Base-by-base conservation (phyloP, 2,113 vertebrate genomes). In the Conger conger region DNA sequence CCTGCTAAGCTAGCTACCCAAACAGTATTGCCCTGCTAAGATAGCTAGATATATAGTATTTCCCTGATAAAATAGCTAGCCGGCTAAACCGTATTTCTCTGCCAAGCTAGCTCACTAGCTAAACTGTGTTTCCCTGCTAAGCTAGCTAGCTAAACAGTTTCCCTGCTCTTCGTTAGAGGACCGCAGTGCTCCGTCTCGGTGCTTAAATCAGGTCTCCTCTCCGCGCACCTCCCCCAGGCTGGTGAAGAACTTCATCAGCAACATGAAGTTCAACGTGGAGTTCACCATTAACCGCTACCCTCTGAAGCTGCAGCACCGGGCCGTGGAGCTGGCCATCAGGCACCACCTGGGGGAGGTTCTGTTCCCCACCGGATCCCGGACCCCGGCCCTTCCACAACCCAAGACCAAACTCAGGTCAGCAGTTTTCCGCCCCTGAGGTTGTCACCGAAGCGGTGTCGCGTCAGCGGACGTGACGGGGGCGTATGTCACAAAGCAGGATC, bases 251-350 rank as follows among this genome's bases (percentile, higher is more conserved):
- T 98, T 97, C 86, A 88, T 96, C 84, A 77, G 88, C 9, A 95
- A 96, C 3, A 91, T 97, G 93, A 96, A 87, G 89, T 99, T 99
- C 7, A 88, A 98, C 0, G 97, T 99, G 88, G 96, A 96, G 87
- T 99, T 99, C 86, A 97, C 96, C 18, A 91, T 98, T 91, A 97
- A 89, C 91, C 96, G 96, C 54, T 94, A 95, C 88, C 94, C 96
- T 0, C 86, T 99, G 89, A 95, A 88, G 80, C 89, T 97, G 20
- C 96, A 97, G 90, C 97, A 98, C 81, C 94, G 97, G 0, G 97
- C 98, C 0, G 91, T 93, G 60, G 85, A 88, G 4, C 86, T 98
- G 90, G 96, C 95, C 0, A 57, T 38, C 11, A 53, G 81, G 42
- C 87, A 37, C 0, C 20, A 76, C 2, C 93, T 99, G 13, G 88